A percentile compares a stretch with the other conserved stretches of the same genome.
These are phyloP conservation scores for Drymonia ruficornis DNA, from an alignment of 2,888 invertebrate genomes.

Conservation along the genomic window DNA sequence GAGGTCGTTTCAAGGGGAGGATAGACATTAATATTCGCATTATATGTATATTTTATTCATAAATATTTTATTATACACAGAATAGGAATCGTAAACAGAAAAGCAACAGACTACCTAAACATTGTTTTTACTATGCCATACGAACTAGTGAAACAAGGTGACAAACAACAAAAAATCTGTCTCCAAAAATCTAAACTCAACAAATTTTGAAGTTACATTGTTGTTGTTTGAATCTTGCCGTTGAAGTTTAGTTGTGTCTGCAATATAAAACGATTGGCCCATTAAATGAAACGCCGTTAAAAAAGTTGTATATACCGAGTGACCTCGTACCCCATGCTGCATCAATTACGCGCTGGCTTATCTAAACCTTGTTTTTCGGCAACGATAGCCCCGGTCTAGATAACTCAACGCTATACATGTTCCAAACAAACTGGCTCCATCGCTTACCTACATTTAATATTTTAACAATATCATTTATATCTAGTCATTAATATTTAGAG, in stretches of 20 bases:
- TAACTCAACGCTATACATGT: neutral
- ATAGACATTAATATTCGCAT: neutral
- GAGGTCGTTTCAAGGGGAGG: slow-evolving; percentile 2
- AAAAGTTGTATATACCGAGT: neutral
- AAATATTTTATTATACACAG: neutral
- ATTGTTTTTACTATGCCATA: too few relatives aligned
- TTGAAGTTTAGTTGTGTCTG: too few relatives aligned
- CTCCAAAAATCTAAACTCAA: too few relatives aligned
- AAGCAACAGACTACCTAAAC: neutral
- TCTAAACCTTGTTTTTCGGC: slow-evolving; percentile 9
- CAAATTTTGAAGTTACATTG: too few relatives aligned
- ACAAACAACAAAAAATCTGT: too few relatives aligned
- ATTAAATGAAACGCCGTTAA: too few relatives aligned
- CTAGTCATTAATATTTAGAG: neutral
- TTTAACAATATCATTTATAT: neutral
- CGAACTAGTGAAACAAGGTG: too few relatives aligned
- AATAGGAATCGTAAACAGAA: neutral
- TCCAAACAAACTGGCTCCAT: neutral
- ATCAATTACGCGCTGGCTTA: slow-evolving; percentile 11
- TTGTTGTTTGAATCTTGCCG: too few relatives aligned
- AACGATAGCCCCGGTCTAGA: slow-evolving; percentile 1
- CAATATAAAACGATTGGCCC: too few relatives aligned
- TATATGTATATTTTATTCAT: too few relatives aligned
- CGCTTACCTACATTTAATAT: neutral
- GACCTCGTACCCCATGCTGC: slow-evolving; percentile 10